Evolutionary conservation across 2,888 invertebrate genomes (phyloP).

Genomic region (Corbicula japonica): DNA sequence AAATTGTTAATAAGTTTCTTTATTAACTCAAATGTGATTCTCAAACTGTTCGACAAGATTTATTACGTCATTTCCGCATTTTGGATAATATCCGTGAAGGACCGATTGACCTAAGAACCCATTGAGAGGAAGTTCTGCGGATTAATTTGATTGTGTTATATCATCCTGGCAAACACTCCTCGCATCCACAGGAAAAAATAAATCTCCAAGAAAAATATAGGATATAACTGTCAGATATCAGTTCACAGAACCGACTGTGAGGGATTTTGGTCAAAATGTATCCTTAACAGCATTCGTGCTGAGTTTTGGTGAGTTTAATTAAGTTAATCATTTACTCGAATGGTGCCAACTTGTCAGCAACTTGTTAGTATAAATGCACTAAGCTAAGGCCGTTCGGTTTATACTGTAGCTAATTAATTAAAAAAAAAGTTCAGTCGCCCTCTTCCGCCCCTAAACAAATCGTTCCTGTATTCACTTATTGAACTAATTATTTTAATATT

Average conservation of each 20-base stretch:
- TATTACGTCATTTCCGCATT: neutral
- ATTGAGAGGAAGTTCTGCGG: neutral
- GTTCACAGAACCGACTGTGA: neutral
- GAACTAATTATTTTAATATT: too few relatives aligned
- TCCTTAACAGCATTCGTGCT: neutral
- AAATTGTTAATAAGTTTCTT: neutral
- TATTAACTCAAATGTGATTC: too few relatives aligned
- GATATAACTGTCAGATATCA: neutral
- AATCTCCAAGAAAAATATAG: neutral
- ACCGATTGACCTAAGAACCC: neutral
- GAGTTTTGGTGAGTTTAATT: too few relatives aligned
- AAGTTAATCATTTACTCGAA: neutral
- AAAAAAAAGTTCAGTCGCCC: too few relatives aligned
- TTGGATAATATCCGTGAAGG: neutral
- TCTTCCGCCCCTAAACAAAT: too few relatives aligned
- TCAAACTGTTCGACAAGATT: too few relatives aligned
- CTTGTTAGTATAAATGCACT: neutral
- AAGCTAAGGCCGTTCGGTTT: too few relatives aligned
- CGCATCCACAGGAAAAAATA: constrained; percentile 5
- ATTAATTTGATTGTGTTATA: neutral
- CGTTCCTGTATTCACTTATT: too few relatives aligned
- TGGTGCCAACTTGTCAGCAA: neutral
- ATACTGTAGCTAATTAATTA: too few relatives aligned
- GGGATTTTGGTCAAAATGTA: neutral
- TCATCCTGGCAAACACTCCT: neutral